Percentiles rank a stretch among this genome's conserved stretches.
phyloP scores from a whole-genome alignment of 2,888 invertebrate genomes.

The Scaptomyza parva region DNA sequence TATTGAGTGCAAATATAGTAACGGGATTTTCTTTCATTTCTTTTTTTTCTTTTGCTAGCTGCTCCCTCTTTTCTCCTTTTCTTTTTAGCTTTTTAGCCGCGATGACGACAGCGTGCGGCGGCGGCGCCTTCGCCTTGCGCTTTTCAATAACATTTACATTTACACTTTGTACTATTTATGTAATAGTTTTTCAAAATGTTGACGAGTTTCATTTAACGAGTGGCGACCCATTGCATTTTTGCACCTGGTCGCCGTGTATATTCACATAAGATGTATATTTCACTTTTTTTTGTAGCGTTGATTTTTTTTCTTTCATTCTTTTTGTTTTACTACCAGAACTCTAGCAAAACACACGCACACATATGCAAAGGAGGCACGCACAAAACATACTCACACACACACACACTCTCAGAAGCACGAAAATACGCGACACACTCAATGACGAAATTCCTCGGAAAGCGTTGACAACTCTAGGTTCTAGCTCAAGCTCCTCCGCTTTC shows the following conservation, averaged over 20 bases:
- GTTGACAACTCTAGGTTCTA: slow-evolving; percentile 79
- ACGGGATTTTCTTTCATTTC: slow-evolving; percentile 41
- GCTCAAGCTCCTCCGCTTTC: slow-evolving; percentile 59
- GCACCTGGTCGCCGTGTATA: slow-evolving; percentile 32
- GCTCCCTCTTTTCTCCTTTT: slow-evolving; percentile 59
- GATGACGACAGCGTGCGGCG: slow-evolving; percentile 74
- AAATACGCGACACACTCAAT: slow-evolving; percentile 72
- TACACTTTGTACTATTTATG: slow-evolving; percentile 77
- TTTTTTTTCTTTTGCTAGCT: slow-evolving; percentile 26
- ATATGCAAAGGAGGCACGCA: slow-evolving; percentile 60
- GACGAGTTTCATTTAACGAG: slow-evolving; percentile 52
- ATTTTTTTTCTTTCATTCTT: slow-evolving; percentile 50
- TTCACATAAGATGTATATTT: slow-evolving; percentile 48
- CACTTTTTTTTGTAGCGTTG: slow-evolving; percentile 55
- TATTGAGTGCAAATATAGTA: slow-evolving; percentile 61
- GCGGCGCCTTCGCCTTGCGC: slow-evolving; percentile 66
- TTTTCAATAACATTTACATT: slow-evolving; percentile 79
- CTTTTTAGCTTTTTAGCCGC: slow-evolving; percentile 60
- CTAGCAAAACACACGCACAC: slow-evolving; percentile 51
- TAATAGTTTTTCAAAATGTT: slow-evolving; percentile 72
- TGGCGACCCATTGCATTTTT: slow-evolving; percentile 38
- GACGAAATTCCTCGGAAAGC: slow-evolving; percentile 81
- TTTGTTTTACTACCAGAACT: slow-evolving; percentile 72
- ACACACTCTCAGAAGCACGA: slow-evolving; percentile 41
- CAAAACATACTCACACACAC: slow-evolving; percentile 51